Evolutionary conservation across 2,888 invertebrate genomes (phyloP).

Genomic region (Myopa tessellatipennis): DNA sequence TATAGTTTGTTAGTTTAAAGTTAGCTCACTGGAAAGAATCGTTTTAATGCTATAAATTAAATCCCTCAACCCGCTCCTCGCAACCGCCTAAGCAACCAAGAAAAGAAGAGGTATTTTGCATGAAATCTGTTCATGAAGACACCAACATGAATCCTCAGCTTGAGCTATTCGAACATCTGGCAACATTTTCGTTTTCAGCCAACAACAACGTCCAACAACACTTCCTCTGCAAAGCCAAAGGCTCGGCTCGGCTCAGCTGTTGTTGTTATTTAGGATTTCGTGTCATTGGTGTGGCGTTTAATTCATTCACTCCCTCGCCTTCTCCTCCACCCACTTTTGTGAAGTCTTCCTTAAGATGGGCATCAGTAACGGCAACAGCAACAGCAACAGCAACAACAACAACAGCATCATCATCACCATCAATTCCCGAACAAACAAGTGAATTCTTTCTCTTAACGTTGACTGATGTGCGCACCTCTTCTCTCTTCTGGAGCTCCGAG

Average conservation of each 20-base stretch:
- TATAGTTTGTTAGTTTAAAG: no score
- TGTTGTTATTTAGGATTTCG: conserved; percentile 48
- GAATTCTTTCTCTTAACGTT: conserved; percentile 32
- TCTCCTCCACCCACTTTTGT: not conserved
- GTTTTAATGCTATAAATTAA: no score
- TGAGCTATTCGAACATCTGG: not conserved
- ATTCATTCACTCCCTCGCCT: conserved; percentile 20
- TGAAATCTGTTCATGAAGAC: no score
- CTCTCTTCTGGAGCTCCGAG: not conserved
- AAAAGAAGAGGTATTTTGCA: no score
- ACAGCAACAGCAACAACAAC: not conserved
- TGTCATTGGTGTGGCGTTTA: conserved; percentile 32
- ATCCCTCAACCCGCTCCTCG: no score
- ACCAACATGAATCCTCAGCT: not conserved
- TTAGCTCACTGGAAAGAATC: no score
- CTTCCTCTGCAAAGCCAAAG: not conserved
- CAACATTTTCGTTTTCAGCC: not conserved
- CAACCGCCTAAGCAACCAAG: no score
- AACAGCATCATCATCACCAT: conserved; percentile 25
- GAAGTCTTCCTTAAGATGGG: not conserved
- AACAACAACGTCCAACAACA: not conserved
- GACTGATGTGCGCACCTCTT: conserved; percentile 24
- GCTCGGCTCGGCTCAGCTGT: conserved; percentile 57
- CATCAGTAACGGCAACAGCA: not conserved
- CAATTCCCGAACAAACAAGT: conserved; percentile 39